A percentile compares a stretch with the other conserved stretches of the same genome.
phyloP scores from a whole-genome alignment of 2,797 vertebrate species.

The Pristis pectinata region DNA sequence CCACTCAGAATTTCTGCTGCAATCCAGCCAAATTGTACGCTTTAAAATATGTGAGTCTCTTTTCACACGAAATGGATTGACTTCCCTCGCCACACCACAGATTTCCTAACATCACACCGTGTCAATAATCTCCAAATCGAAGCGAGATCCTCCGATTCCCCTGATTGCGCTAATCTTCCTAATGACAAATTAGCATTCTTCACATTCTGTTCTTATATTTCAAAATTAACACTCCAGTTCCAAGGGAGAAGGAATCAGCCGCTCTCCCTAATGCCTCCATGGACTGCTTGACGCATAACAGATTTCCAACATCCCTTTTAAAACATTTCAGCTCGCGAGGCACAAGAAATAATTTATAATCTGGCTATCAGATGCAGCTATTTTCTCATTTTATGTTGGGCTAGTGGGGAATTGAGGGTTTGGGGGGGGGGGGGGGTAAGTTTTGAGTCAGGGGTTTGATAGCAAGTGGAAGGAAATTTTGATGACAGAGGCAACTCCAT shows the following conservation, averaged over 20 bases:
- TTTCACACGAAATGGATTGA: conserved; percentile 52
- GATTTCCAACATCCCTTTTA: conserved; percentile 57
- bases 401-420: not conserved
- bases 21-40: conserved; percentile 43
- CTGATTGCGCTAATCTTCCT: conserved; percentile 72
- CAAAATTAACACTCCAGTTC: conserved; percentile 66
- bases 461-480: not conserved
- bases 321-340: conserved; percentile 54
- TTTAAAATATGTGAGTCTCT: conserved; percentile 48
- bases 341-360: conserved; percentile 59
- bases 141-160: conserved; percentile 57
- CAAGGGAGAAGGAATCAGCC: conserved; percentile 63
- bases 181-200: conserved; percentile 76
- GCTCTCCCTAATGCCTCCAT: conserved; percentile 60
- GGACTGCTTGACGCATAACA: conserved; percentile 58
- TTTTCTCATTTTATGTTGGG: conserved; percentile 47
- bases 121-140: conserved; percentile 59
- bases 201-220: conserved; percentile 65
- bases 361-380: conserved; percentile 53
- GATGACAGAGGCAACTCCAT: not conserved
- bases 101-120: conserved; percentile 62
- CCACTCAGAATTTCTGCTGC: not conserved
- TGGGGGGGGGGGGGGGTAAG: too few species aligned
- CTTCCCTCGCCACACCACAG: conserved; percentile 59
- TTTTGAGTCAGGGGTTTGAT: too few species aligned